A percentile compares a stretch with the other conserved stretches of the same genome.
phyloP scores from a whole-genome alignment of 2,888 invertebrate genomes.

The Parascotia fuliginaria region DNA sequence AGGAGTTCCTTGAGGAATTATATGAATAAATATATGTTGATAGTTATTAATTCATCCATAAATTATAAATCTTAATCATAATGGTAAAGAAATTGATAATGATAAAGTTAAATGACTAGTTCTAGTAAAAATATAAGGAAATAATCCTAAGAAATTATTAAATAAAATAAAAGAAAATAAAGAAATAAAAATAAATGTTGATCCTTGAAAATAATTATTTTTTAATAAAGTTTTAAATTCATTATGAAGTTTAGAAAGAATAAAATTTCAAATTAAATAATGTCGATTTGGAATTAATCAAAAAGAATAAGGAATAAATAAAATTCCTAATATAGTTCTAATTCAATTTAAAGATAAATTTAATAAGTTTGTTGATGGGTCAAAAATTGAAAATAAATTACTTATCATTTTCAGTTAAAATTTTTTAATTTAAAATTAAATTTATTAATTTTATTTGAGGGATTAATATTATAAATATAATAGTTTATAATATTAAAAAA shows the following conservation, averaged over 20 bases:
- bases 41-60: constrained; percentile 88
- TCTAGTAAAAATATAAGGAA: constrained; percentile 90
- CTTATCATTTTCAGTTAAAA: constrained; percentile 87
- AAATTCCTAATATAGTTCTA: constrained; percentile 80
- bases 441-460: constrained; percentile 49
- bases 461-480: constrained; percentile 67
- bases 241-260: constrained; percentile 75
- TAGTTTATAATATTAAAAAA: constrained; percentile 84
- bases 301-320: constrained; percentile 81
- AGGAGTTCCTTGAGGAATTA: constrained; percentile 89
- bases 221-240: constrained; percentile 86
- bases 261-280: constrained; percentile 77
- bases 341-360: constrained; percentile 86
- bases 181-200: constrained; percentile 84
- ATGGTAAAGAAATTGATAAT: constrained; percentile 84
- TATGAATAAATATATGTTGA: constrained; percentile 88
- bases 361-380: constrained; percentile 84
- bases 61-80: constrained; percentile 89
- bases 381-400: constrained; percentile 89
- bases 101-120: constrained; percentile 88
- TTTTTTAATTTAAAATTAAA: constrained; percentile 55
- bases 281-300: constrained; percentile 85
- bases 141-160: constrained; percentile 89
- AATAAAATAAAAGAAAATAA: constrained; percentile 87
- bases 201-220: constrained; percentile 74